Evolutionary conservation across 2,888 invertebrate genomes (phyloP).

Genomic region (Griposia aprilina): DNA sequence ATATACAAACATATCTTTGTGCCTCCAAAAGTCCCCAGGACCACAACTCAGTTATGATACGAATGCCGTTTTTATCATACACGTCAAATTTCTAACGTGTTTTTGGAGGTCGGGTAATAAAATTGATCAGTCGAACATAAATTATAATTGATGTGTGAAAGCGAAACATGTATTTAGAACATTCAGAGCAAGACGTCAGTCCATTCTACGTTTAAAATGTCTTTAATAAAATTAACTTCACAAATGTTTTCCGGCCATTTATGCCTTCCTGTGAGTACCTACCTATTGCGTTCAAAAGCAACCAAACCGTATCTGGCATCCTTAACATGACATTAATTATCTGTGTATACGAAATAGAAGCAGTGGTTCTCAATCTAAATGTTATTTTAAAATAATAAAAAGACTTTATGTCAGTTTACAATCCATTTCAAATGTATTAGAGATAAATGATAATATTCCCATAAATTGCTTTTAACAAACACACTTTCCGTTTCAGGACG

Average conservation of each 20-base stretch:
- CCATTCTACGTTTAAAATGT: slow-evolving; percentile 7
- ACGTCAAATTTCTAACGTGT: slow-evolving; percentile 8
- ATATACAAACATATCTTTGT: background rate
- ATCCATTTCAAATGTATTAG: too few relatives aligned
- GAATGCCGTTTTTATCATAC: background rate
- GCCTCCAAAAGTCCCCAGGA: background rate
- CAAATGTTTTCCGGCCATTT: slow-evolving; percentile 44
- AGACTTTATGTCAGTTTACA: background rate
- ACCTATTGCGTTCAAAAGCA: slow-evolving; percentile 23
- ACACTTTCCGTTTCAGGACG: background rate
- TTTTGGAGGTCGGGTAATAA: slow-evolving; percentile 7
- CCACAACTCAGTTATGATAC: background rate
- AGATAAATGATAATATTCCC: background rate
- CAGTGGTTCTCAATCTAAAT: slow-evolving; percentile 31
- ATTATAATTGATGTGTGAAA: slow-evolving; percentile 43
- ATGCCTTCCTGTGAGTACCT: slow-evolving; percentile 14
- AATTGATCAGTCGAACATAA: slow-evolving; percentile 22
- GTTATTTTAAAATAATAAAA: background rate
- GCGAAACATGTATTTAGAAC: slow-evolving; percentile 24
- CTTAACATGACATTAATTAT: slow-evolving; percentile 28
- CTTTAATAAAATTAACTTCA: slow-evolving; percentile 28
- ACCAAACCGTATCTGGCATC: slow-evolving; percentile 35
- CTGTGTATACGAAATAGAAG: background rate
- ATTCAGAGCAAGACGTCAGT: slow-evolving; percentile 23
- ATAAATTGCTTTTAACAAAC: background rate